Percentiles rank a stretch among this genome's conserved stretches.
These are phyloP conservation scores for Xerus inauris DNA, from an alignment of 2,113 vertebrate species.

Conservation along the genomic window DNA sequence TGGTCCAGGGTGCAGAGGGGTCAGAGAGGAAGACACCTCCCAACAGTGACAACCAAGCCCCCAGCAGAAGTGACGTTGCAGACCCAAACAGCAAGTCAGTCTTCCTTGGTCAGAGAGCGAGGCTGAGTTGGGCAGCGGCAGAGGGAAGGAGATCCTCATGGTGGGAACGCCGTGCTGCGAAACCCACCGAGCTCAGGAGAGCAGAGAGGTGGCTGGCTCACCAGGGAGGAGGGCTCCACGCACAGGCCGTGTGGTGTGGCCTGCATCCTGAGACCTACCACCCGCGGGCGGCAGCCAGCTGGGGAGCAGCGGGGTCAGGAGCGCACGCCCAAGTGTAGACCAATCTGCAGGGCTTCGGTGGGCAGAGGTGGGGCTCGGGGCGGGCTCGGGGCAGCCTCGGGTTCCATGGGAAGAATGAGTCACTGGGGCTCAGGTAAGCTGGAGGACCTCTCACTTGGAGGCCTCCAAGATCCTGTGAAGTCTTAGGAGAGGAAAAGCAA, in stretches of 20 bases:
- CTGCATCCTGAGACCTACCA: background rate
- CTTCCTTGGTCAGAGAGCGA: background rate
- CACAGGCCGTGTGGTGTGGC: background rate
- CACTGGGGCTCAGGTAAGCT: background rate
- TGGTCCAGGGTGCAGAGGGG: background rate
- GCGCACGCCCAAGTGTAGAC: fast-evolving
- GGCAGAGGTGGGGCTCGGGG: background rate
- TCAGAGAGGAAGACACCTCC: background rate
- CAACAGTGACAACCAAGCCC: background rate
- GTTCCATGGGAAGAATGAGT: background rate
- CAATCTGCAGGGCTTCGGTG: background rate
- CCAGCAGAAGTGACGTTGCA: background rate
- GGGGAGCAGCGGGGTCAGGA: background rate
- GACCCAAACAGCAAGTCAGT: background rate
- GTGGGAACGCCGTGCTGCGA: background rate
- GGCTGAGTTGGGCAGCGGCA: background rate
- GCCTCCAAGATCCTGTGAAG: background rate
- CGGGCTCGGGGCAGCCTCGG: background rate
- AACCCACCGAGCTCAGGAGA: background rate
- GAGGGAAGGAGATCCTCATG: background rate
- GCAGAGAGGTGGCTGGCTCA: background rate
- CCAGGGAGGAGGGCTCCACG: background rate
- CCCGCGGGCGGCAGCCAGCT: fast-evolving
- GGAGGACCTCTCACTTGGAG: background rate
- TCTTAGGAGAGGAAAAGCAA: background rate